Evolutionary conservation across 2,113 vertebrate species (phyloP).

Genomic region (Muntiacus muntjak): DNA sequence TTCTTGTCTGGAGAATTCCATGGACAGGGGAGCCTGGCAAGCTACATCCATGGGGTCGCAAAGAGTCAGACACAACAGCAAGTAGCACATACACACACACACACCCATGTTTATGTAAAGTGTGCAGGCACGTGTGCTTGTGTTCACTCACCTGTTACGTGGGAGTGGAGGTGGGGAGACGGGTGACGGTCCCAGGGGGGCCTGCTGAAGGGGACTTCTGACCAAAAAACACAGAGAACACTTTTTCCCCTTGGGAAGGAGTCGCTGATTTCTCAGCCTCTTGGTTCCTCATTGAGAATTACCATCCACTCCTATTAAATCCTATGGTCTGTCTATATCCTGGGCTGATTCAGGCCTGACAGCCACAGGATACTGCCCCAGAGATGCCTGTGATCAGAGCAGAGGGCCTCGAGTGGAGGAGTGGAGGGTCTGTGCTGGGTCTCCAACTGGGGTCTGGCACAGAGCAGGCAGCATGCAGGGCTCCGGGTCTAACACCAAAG

Average conservation of each 20-base stretch:
- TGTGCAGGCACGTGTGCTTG: too few relatives aligned
- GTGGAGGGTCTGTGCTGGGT: neutral
- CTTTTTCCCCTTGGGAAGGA: neutral
- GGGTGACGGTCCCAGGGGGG: neutral
- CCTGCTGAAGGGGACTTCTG: neutral
- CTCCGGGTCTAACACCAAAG: neutral
- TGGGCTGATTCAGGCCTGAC: neutral
- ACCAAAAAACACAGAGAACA: neutral
- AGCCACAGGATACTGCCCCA: neutral
- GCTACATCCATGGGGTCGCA: neutral
- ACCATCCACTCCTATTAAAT: neutral
- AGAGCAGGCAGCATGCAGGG: neutral
- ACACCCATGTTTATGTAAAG: rapidly evolving
- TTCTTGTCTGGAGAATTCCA: neutral
- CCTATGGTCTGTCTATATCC: neutral
- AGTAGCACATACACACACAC: neutral
- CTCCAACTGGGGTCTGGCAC: neutral
- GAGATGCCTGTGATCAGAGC: neutral
- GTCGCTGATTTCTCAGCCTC: neutral
- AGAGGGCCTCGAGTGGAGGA: neutral
- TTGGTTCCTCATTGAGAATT: neutral
- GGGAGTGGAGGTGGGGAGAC: neutral
- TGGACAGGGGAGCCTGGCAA: neutral
- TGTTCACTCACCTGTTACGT: neutral
- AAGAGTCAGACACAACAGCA: neutral